Evolutionary conservation across 2,888 invertebrate genomes (phyloP), one percentile per base, ranked within the genome.

Genomic region (Napeogenes inachia): DNA sequence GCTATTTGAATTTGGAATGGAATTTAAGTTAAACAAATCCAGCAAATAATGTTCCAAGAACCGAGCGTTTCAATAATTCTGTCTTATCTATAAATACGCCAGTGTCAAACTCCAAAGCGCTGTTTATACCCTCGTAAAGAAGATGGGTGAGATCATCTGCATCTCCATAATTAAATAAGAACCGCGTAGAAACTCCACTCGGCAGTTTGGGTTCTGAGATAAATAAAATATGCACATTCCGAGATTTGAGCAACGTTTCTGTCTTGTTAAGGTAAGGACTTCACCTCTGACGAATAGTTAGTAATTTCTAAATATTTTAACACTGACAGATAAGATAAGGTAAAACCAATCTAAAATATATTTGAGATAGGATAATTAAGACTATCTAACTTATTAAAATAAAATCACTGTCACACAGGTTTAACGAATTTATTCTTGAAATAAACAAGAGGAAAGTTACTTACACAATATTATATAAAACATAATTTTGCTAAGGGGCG

Each of bases 211-310:
- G 63, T 38, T 60, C 64, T 61, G 60, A 57, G 67, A 66, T 66
- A 75, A 76, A 88, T 87, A 79, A 87, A 87, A 85, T 85, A 88
- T 88, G 85, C 81, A 86, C 80, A 79, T 78, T 73, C 67, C 69
- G 69, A 78, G 75, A 81, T 79, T 75, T 67, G 75, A 78, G 75
- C 79, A 78, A 74, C 73, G 77, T 75, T 74, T 69, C 68, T 47
- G 38, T 10, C 57, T 57, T 56, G 13, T 50, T n/a, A 61, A 12
- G 42, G 21, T 56, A 50, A 50, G 12, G 50, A 50, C 50, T 30
- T 50, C 30, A 50, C 50, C 10, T 50, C 30, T 4, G 30, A 50
- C 10, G 50, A 50, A 30, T 50, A 50, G 30, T 50, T 50, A 50
- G 2, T 30, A 30, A 8, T n/a, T 30, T 30, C 30, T 50, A 50